Base-by-base conservation (phyloP, 2,113 vertebrate genomes). In the Rhynchomys soricoides region DNA sequence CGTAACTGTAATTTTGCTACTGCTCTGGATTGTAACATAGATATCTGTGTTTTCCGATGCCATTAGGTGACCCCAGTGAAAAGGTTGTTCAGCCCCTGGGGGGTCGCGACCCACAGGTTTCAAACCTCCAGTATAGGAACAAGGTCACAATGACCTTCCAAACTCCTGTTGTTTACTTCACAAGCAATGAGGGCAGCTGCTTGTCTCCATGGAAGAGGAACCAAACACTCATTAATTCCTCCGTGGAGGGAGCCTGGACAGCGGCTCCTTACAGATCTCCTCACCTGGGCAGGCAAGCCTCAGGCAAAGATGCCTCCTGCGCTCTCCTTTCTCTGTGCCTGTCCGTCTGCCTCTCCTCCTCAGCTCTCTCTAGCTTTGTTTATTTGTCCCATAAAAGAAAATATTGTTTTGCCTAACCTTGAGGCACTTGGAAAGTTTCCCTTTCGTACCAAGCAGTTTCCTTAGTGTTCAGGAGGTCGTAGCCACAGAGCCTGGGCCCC, bases 201-300 rank as follows among this genome's bases (percentile, higher is more conserved):
- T 88, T 6, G 34, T 78, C 64, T 6, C 81, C 24, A 11, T 1
- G 68, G 43, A 71, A 29, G 31, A 48, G 83, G 45, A 86, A 12
- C 43, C 85, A 37, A 48, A 52, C 64, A 24, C 64, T 71, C 48
- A 71, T 71, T 52, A 55, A 6, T 4, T 43, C 73, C 78, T 79
- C 15, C 1, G 6, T 2, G 12, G 40, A 50, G 22, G 3, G 2
- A 66, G 43, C 4, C 0, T 0, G 10, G 57, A 62, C 55, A 17
- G 82, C 0, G 15, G 21, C 64, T 59, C n/a, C 52, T 5, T 19
- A 11, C 3, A 43, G 45, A 29, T 26, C 31, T 34, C 7, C 11
- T 40, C 59, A 43, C 17, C 4, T 9, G 17, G 26, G 12, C 43
- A 13, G 62, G 26, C 31, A 15, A 10, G 43, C 64, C 19, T n/a